Percentiles rank a stretch among this genome's conserved stretches.
phyloP scores from a whole-genome alignment of 2,113 vertebrate species.

The Melanerpes formicivorus region DNA sequence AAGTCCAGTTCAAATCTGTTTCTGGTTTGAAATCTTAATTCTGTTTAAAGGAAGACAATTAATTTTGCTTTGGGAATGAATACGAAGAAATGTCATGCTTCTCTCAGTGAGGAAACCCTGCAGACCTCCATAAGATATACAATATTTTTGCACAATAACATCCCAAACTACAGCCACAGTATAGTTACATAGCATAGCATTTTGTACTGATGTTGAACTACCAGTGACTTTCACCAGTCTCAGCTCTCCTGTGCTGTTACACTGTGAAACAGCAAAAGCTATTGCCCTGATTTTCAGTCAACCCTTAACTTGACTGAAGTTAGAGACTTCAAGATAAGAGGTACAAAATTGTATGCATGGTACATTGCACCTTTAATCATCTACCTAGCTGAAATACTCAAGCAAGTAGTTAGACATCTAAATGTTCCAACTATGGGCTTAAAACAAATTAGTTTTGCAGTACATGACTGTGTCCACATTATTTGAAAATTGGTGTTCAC shows the following conservation, averaged over 20 bases:
- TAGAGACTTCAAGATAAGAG: constrained; percentile 2
- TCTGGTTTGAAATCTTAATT: not conserved
- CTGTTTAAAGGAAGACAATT: not conserved
- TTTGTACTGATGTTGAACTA: not conserved
- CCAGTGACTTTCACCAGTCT: not conserved
- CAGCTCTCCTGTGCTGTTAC: not conserved
- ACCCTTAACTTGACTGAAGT: not conserved
- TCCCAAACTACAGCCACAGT: not conserved
- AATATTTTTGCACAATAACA: not conserved
- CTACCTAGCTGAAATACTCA: constrained; percentile 52
- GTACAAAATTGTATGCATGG: constrained; percentile 50
- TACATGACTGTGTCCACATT: constrained; percentile 12
- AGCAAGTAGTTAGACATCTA: constrained; percentile 56
- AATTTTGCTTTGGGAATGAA: not conserved
- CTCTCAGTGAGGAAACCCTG: not conserved
- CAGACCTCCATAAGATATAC: not conserved
- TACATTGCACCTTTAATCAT: constrained; percentile 69
- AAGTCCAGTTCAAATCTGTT: not conserved
- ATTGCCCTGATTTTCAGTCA: constrained; percentile 33
- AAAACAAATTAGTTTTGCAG: constrained; percentile 52
- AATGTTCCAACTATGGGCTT: constrained; percentile 27
- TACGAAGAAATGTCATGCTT: not conserved
- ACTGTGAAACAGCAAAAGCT: constrained; percentile 23
- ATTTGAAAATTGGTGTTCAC: not conserved
- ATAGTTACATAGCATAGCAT: not conserved